phyloP scores from a whole-genome alignment of 2,797 vertebrate species.

The Poeciliopsis presidionis region DNA sequence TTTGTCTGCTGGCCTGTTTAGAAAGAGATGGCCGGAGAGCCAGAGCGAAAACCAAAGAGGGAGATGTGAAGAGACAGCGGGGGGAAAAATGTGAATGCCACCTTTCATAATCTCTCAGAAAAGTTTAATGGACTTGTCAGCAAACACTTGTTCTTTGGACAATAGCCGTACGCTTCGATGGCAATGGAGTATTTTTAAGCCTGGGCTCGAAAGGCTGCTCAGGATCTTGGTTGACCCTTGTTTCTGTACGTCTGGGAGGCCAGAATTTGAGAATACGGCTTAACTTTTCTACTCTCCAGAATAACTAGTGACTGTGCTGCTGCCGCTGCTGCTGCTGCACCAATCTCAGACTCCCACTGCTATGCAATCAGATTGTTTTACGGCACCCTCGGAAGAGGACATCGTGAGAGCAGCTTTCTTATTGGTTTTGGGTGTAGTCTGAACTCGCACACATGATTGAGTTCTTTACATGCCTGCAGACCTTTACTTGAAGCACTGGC shows the following conservation, averaged over 20 bases:
- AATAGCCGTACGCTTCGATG: conserved; percentile 59
- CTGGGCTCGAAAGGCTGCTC: conserved; percentile 13
- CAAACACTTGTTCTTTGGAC: conserved; percentile 67
- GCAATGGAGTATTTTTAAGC: conserved; percentile 49
- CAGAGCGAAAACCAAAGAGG: conserved; percentile 62
- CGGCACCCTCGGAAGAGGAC: conserved; percentile 70
- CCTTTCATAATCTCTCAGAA: conserved; percentile 71
- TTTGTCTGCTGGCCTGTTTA: conserved; percentile 82
- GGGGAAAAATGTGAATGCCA: conserved; percentile 72
- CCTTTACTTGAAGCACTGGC: conserved; percentile 11
- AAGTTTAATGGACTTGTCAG: conserved; percentile 69
- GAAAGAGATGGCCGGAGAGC: conserved; percentile 68
- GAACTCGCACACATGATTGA: conserved; percentile 52
- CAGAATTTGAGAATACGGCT: conserved; percentile 60
- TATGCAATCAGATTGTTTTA: conserved; percentile 78
- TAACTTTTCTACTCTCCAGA: conserved; percentile 54
- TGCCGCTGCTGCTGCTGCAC: conserved; percentile 43
- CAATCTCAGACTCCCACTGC: conserved; percentile 71
- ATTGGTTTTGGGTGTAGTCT: conserved; percentile 62
- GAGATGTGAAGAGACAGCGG: conserved; percentile 74
- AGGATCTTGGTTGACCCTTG: conserved; percentile 31
- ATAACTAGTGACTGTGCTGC: conserved; percentile 55
- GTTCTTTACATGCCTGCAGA: conserved; percentile 22
- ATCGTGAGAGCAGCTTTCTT: conserved; percentile 65
- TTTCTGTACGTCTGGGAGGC: conserved; percentile 44